These are phyloP conservation scores for Drosophila asahinai DNA, from an alignment of 1,140 invertebrate species.

Conservation along the genomic window DNA sequence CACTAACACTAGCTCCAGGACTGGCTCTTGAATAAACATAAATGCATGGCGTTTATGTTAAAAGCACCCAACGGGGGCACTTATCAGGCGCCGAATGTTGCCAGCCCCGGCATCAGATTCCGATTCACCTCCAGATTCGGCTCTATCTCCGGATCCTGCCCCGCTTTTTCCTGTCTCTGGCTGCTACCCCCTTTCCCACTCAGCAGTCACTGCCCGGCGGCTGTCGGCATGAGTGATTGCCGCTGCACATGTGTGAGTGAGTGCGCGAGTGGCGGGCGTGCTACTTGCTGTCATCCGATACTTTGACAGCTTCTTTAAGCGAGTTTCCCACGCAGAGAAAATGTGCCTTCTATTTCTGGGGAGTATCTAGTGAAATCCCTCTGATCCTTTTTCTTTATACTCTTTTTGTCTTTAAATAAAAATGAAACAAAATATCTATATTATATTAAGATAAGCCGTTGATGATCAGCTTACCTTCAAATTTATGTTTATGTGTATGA, in stretches of 20 bases:
- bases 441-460: too few relatives aligned
- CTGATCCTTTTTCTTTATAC: background rate
- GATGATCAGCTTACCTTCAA: fast-evolving
- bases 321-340: background rate
- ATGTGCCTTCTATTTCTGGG: background rate
- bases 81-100: conserved; percentile 52
- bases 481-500: background rate
- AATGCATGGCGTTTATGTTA: conserved; percentile 75
- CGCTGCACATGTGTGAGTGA: conserved; percentile 54
- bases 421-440: background rate
- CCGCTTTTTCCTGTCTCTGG: too few relatives aligned
- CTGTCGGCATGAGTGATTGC: conserved; percentile 69
- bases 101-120: conserved; percentile 18
- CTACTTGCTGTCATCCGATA: conserved; percentile 63
- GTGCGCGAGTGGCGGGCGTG: conserved; percentile 27
- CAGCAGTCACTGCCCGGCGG: conserved; percentile 20
- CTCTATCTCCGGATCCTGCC: background rate
- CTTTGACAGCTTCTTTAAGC: conserved; percentile 69
- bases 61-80: conserved; percentile 77
- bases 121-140: conserved; percentile 15
- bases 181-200: background rate
- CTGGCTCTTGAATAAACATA: conserved; percentile 68
- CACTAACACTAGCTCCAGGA: conserved; percentile 21
- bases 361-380: background rate
- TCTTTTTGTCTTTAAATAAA: background rate